These are phyloP conservation scores for Rhopalosiphum nymphaeae DNA, from an alignment of 2,888 invertebrate species.

Conservation along the genomic window DNA sequence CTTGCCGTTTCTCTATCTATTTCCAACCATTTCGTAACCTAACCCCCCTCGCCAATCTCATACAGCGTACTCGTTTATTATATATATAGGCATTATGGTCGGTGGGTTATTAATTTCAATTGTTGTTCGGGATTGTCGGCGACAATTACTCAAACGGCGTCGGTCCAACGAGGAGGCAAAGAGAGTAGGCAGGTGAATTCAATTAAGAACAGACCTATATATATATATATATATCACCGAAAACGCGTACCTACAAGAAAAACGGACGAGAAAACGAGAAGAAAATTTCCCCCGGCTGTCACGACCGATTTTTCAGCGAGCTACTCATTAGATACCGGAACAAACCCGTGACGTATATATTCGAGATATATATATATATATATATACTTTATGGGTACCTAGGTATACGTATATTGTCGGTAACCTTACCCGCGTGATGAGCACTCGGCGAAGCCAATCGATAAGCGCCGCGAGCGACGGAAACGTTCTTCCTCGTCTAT, in stretches of 20 bases:
- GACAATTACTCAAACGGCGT: slow-evolving; percentile 11
- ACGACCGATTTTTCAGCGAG: background rate
- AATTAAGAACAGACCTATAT: background rate
- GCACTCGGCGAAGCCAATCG: background rate
- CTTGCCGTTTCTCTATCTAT: background rate
- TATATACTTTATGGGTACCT: background rate
- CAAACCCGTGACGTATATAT: background rate
- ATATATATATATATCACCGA: background rate
- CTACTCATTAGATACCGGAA: slow-evolving; percentile 5
- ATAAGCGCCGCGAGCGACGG: background rate
- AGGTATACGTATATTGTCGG: background rate
- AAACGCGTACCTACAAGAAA: background rate
- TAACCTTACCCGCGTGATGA: background rate
- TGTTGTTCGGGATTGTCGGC: slow-evolving; percentile 8
- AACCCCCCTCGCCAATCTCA: background rate
- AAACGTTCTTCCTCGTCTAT: background rate
- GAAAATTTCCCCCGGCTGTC: slow-evolving; percentile 1
- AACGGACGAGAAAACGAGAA: background rate
- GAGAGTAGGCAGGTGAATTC: background rate
- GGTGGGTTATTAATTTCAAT: slow-evolving; percentile 19
- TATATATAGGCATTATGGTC: background rate
- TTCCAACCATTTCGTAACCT: background rate
- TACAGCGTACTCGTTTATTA: background rate
- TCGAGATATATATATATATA: background rate
- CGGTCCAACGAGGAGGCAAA: background rate